Evolutionary conservation across 2,113 vertebrate genomes (phyloP).

Genomic region (Lepisosteus osseus): DNA sequence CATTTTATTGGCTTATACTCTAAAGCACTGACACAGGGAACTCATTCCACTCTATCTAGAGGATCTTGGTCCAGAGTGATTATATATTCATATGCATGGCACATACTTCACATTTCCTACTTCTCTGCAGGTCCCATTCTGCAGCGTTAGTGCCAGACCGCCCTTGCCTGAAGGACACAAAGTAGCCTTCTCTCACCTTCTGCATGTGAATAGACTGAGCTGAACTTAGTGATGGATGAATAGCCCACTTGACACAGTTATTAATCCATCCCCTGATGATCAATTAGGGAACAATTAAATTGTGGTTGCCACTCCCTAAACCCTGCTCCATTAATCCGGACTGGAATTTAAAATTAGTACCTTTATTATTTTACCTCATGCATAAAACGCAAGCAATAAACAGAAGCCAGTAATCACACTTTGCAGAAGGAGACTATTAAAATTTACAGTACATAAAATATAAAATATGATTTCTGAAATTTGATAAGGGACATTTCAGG

Average conservation of each 20-base stretch:
- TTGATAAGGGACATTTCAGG: too few relatives aligned
- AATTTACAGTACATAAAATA: too few relatives aligned
- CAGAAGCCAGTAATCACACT: too few relatives aligned
- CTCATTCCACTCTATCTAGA: too few relatives aligned
- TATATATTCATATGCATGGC: slow-evolving; percentile 5
- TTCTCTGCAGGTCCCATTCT: not conserved
- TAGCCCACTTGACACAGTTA: slow-evolving; percentile 21
- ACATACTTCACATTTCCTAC: not conserved
- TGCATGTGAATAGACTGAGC: slow-evolving; percentile 48
- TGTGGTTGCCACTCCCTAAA: not conserved
- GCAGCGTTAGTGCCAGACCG: slow-evolving; percentile 20
- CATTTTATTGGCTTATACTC: too few relatives aligned
- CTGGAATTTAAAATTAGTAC: not conserved
- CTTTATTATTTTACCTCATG: too few relatives aligned
- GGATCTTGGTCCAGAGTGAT: not conserved
- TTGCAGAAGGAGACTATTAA: too few relatives aligned
- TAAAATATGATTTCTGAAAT: too few relatives aligned
- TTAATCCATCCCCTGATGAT: not conserved
- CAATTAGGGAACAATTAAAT: not conserved
- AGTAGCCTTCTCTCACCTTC: slow-evolving; percentile 14
- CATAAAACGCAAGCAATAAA: too few relatives aligned
- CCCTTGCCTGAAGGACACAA: slow-evolving; percentile 52
- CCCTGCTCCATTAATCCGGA: not conserved
- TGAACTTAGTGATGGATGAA: slow-evolving; percentile 41
- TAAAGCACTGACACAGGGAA: too few relatives aligned